Conservation (phyloP, 2,797 vertebrate species). For the Vireo griseus region DNA sequence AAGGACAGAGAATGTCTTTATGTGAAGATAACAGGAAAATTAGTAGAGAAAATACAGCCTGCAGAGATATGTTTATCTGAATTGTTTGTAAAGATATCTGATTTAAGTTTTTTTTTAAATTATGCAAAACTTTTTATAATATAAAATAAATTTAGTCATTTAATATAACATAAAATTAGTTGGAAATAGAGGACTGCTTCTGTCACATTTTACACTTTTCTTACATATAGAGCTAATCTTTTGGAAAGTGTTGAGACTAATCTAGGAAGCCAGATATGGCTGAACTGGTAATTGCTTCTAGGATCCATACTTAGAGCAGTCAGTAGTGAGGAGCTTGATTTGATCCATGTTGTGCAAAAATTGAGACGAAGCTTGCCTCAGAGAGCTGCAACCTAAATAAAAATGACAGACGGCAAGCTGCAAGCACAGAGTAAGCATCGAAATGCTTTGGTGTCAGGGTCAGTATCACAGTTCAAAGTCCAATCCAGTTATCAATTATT, state of each 20-base stretch:
- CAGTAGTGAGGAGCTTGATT: neutral
- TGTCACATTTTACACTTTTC: neutral
- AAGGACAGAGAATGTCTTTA: neutral
- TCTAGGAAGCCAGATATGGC: neutral
- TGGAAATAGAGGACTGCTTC: neutral
- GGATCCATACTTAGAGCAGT: neutral
- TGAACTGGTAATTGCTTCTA: neutral
- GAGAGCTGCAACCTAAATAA: neutral
- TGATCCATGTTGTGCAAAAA: neutral
- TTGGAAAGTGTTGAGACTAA: neutral
- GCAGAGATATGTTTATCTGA: neutral
- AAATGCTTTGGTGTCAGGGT: neutral
- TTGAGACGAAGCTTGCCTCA: neutral
- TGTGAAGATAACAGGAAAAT: neutral
- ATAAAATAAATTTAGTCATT: neutral
- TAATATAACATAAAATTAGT: neutral
- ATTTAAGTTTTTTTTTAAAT: neutral
- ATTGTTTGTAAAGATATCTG: neutral
- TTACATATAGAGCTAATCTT: neutral
- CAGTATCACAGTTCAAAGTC: neutral
- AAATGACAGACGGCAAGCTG: neutral
- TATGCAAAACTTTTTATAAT: neutral
- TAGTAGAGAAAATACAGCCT: fast-evolving
- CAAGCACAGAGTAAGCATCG: neutral
- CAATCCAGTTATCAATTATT: neutral